Evolutionary conservation across 2,113 vertebrate species (phyloP).

Genomic region (Montifringilla adamsi): DNA sequence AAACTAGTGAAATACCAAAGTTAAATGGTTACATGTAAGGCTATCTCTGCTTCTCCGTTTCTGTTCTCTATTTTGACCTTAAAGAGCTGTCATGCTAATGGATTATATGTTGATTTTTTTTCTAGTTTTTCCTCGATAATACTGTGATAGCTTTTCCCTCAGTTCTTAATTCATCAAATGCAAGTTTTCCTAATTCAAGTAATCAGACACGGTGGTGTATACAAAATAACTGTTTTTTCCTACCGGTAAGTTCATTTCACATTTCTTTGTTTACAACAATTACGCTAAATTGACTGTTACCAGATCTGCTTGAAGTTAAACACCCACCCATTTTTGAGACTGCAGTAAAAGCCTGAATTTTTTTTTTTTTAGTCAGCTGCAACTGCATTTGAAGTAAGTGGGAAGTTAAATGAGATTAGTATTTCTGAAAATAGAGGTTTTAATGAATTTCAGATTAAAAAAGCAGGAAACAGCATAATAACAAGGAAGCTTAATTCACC

Average conservation of each 20-base stretch:
- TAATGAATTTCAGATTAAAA: not conserved
- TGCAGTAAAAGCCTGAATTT: not conserved
- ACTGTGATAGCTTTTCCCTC: conserved; percentile 58
- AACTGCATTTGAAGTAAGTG: not conserved
- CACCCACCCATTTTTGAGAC: not conserved
- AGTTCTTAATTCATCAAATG: conserved; percentile 83
- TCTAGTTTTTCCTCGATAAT: conserved; percentile 91
- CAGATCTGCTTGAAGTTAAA: conserved; percentile 13
- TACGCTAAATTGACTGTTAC: not conserved
- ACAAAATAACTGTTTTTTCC: conserved; percentile 88
- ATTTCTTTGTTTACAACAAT: not conserved
- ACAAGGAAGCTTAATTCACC: not conserved
- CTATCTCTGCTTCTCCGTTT: not conserved
- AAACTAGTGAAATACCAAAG: not conserved
- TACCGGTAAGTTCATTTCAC: conserved; percentile 84
- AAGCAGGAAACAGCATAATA: not conserved
- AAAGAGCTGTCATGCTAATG: not conserved
- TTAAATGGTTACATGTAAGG: not conserved
- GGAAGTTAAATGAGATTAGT: not conserved
- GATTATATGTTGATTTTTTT: conserved; percentile 20
- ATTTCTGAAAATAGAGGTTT: not conserved
- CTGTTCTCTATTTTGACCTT: not conserved
- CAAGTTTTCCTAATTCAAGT: conserved; percentile 72
- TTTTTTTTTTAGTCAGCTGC: not conserved
- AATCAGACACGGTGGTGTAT: conserved; percentile 75